Evolutionary conservation across 2,113 vertebrate species (phyloP), one percentile per base, ranked within the genome.

Genomic region (Lampris incognitus): DNA sequence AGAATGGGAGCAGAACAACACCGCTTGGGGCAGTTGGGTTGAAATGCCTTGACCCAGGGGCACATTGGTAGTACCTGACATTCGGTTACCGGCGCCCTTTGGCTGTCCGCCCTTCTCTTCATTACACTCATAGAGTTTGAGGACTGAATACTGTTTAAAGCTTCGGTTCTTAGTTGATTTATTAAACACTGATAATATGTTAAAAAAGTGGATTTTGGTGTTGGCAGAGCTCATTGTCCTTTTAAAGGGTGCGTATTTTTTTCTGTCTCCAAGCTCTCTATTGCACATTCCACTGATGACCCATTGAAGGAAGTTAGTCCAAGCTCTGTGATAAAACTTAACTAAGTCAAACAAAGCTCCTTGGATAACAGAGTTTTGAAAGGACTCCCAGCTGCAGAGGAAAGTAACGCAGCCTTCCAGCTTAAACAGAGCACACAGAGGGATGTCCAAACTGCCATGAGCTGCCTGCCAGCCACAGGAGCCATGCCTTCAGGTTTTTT

Each of bases 401-500:
- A 76, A 70, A 74, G 79, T 8, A 36, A 55, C 8, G 38, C 56
- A 41, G 66, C 41, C 56, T 66, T 55, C 54, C 51, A 84, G 85
- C 70, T 76, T 77, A 48, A 77, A 82, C 79, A 76, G 69, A 83
- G 84, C 78, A 73, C 78, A 69, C 49, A 79, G 78, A 76, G 61
- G 58, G 5, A 62, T 72, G 77, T 77, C 63, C 86, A 83, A 75
- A 81, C 74, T 85, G 81, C 76, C 84, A 66, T 69, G 86, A 92
- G 81, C 74, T 69, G 87, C 67, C 83, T 82, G 83, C 82, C 83
- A 88, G 77, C 70, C 72, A 69, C 85, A 46, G 79, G 85, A 88
- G 87, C 86, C 84, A 0, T 7, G 2, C 83, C 82, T 85, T 90
- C 86, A 83, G 75, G 74, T 91, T 87, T 82, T 85, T 76, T 87